Percentiles rank a stretch among this genome's conserved stretches.
phyloP scores from a whole-genome alignment of 2,888 invertebrate genomes.

The Anagyrus pseudococci region DNA sequence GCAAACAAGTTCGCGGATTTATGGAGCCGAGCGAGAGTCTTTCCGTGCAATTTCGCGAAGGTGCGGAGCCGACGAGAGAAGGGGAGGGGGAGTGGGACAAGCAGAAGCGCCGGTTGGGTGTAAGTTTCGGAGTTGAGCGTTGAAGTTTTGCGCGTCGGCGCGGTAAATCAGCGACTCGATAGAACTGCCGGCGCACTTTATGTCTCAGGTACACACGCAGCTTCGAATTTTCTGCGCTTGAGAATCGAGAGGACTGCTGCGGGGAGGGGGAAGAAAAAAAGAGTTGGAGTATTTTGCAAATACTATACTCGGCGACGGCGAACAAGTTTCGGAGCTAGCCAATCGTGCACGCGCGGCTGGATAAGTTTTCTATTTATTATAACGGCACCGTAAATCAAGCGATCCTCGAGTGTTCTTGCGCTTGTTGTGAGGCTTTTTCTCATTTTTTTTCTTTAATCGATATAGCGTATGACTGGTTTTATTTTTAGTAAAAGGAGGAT shows the following conservation, averaged over 20 bases:
- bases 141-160: conserved; percentile 15
- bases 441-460: too few relatives aligned
- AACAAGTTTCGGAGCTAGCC: conserved; percentile 12
- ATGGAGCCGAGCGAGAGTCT: conserved; percentile 11
- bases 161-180: conserved; percentile 47
- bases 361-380: conserved; percentile 26
- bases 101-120: not conserved
- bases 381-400: conserved; percentile 20
- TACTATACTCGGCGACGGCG: not conserved
- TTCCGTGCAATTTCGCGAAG: conserved; percentile 3
- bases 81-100: too few relatives aligned
- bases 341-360: not conserved
- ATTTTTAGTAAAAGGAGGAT: too few relatives aligned
- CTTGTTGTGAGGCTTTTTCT: too few relatives aligned
- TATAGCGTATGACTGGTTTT: too few relatives aligned
- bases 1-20: conserved; percentile 34
- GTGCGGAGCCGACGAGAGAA: too few relatives aligned
- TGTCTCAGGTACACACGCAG: conserved; percentile 42
- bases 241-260: too few relatives aligned
- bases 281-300: conserved; percentile 26
- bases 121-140: not conserved
- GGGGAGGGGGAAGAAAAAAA: not conserved
- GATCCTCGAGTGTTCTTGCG: conserved; percentile 2
- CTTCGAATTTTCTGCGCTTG: too few relatives aligned
- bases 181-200: conserved; percentile 46